Conservation (phyloP, 64 coral and sea anemone species). For the Montipora cactus region DNA sequence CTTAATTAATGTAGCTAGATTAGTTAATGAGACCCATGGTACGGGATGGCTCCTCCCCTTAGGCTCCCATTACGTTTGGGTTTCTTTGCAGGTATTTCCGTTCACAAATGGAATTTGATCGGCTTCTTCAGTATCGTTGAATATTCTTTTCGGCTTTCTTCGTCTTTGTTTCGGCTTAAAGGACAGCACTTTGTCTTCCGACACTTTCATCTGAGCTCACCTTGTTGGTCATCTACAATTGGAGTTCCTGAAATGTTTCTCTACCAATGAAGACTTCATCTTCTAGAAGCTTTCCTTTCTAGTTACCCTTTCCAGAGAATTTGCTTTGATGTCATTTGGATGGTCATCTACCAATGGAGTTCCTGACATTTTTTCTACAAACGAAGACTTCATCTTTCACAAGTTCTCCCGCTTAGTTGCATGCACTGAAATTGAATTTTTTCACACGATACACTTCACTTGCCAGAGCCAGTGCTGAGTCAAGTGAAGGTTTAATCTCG, state of each 20-base stretch:
- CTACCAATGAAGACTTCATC: too few relatives aligned
- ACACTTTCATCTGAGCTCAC: background rate
- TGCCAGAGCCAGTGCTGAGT: background rate
- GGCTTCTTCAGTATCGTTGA: background rate
- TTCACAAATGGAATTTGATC: background rate
- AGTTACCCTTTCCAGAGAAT: too few relatives aligned
- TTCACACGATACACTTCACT: slow-evolving; percentile 1
- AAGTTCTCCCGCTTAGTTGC: background rate
- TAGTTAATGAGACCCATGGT: background rate
- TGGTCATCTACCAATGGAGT: background rate
- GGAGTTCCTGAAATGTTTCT: too few relatives aligned
- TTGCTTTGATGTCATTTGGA: background rate
- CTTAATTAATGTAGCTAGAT: background rate
- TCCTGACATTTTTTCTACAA: background rate
- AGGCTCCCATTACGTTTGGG: background rate
- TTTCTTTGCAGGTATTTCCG: slow-evolving; percentile 23
- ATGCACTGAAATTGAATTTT: background rate
- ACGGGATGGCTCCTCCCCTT: background rate
- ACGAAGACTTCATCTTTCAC: background rate
- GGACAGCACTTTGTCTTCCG: background rate
- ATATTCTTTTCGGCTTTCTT: background rate
- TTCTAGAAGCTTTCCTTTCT: too few relatives aligned
- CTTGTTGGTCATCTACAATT: background rate
- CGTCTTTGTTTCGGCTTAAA: background rate
- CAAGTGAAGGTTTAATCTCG: slow-evolving; percentile 1